Conservation (phyloP, 2,113 vertebrate genomes). For the Ammodytes dubius region DNA sequence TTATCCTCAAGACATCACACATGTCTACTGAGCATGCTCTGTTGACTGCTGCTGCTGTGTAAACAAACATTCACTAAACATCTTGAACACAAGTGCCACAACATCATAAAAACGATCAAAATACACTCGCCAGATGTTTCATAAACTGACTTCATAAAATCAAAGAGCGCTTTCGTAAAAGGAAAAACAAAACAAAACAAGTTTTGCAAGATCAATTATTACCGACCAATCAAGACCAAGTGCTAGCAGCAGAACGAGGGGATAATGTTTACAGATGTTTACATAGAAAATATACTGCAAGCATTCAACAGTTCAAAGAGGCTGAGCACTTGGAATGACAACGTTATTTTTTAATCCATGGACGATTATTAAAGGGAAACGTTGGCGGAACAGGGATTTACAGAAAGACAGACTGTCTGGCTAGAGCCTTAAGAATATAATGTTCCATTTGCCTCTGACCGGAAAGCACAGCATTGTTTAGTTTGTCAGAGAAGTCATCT, state of each 20-base stretch:
- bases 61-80: slow-evolving; percentile 16
- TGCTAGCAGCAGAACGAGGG: background rate
- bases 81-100: background rate
- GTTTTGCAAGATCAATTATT: background rate
- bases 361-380: slow-evolving; percentile 3
- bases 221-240: background rate
- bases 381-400: background rate
- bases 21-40: background rate
- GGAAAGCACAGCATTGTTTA: slow-evolving; percentile 63
- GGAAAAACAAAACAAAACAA: slow-evolving; percentile 18
- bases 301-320: background rate
- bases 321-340: background rate
- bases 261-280: background rate
- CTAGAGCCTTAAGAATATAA: slow-evolving; percentile 9
- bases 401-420: slow-evolving; percentile 23
- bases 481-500: slow-evolving; percentile 46
- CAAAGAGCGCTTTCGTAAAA: background rate
- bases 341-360: background rate
- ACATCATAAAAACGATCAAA: background rate
- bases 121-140: slow-evolving; percentile 23
- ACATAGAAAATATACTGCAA: background rate
- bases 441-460: slow-evolving; percentile 42
- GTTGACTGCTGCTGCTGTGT: background rate
- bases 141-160: slow-evolving; percentile 16
- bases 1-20: background rate